Percentiles rank a stretch among this genome's conserved stretches.
Conservation (phyloP, 2,888 invertebrate species). For the Yponomeuta cagnagella region DNA sequence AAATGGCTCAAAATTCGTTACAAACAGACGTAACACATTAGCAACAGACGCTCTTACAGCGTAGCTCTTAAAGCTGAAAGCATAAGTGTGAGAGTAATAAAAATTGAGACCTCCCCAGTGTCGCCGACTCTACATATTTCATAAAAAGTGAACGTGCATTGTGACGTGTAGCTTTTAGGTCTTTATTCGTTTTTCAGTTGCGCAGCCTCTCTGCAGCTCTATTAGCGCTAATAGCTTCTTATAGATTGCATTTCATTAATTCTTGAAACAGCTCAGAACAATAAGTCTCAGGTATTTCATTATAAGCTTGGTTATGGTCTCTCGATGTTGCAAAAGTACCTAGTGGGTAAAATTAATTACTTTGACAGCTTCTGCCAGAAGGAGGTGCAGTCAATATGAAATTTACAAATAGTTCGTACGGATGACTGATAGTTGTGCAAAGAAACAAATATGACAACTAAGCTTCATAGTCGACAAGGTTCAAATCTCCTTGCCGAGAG, state of each 20-base stretch:
- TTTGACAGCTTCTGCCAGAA: too few species aligned
- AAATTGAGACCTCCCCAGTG: too few species aligned
- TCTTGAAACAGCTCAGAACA: not conserved
- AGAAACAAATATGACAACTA: too few species aligned
- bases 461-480: too few species aligned
- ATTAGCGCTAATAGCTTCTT: not conserved
- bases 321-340: not conserved
- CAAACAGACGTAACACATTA: not conserved
- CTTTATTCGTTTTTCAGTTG: not conserved
- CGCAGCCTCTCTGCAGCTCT: not conserved
- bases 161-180: not conserved
- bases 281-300: not conserved
- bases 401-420: too few species aligned
- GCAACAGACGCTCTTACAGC: too few species aligned
- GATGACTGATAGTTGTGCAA: too few species aligned
- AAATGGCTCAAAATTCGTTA: not conserved
- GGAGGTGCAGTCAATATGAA: too few species aligned
- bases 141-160: conserved; percentile 1
- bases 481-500: too few species aligned
- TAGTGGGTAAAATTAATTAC: not conserved
- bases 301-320: not conserved
- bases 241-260: not conserved
- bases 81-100: too few species aligned
- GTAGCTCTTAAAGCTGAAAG: too few species aligned
- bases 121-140: not conserved